phyloP scores from a whole-genome alignment of 1,140 invertebrate genomes.

The Drosophila biarmipes region DNA sequence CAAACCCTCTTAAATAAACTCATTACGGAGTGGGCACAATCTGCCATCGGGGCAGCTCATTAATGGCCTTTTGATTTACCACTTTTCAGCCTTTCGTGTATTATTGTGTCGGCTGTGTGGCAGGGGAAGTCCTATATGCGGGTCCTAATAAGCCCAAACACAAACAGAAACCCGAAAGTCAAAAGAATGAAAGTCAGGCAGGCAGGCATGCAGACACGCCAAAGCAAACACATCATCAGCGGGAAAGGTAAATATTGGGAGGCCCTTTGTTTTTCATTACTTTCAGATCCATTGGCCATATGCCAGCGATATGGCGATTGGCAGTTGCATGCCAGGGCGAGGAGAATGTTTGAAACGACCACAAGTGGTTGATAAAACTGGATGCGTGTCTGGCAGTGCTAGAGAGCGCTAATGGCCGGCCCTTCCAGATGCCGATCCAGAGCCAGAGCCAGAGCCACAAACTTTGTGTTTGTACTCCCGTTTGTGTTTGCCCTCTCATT shows the following conservation, averaged over 20 bases:
- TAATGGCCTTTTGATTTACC: slow-evolving; percentile 77
- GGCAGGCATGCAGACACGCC: slow-evolving; percentile 55
- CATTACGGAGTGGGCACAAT: slow-evolving; percentile 48
- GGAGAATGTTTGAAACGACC: slow-evolving; percentile 69
- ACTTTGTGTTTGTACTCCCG: slow-evolving; percentile 56
- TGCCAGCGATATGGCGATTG: slow-evolving; percentile 29
- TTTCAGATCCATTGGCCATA: slow-evolving; percentile 63
- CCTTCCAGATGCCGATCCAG: slow-evolving; percentile 9
- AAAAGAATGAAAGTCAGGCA: slow-evolving; percentile 47
- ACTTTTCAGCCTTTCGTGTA: slow-evolving; percentile 41
- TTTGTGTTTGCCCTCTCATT: slow-evolving; percentile 51
- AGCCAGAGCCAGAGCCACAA: slow-evolving; percentile 3
- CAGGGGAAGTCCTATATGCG: slow-evolving; percentile 29
- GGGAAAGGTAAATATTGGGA: slow-evolving; percentile 36
- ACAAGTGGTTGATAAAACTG: slow-evolving; percentile 81
- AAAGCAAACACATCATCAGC: slow-evolving; percentile 61
- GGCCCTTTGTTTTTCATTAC: slow-evolving; percentile 64
- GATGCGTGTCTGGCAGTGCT: slow-evolving; percentile 60
- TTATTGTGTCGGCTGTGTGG: slow-evolving; percentile 28
- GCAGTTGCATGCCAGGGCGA: slow-evolving; percentile 53
- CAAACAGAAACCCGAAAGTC: slow-evolving; percentile 47
- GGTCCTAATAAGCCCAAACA: slow-evolving; percentile 68
- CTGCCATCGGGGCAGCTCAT: slow-evolving; percentile 29
- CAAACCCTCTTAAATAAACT: slow-evolving; percentile 74
- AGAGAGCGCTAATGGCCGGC: slow-evolving; percentile 45